These are phyloP conservation scores for Dicerorhinus sumatrensis DNA, from an alignment of 2,113 vertebrate species.

Conservation along the genomic window DNA sequence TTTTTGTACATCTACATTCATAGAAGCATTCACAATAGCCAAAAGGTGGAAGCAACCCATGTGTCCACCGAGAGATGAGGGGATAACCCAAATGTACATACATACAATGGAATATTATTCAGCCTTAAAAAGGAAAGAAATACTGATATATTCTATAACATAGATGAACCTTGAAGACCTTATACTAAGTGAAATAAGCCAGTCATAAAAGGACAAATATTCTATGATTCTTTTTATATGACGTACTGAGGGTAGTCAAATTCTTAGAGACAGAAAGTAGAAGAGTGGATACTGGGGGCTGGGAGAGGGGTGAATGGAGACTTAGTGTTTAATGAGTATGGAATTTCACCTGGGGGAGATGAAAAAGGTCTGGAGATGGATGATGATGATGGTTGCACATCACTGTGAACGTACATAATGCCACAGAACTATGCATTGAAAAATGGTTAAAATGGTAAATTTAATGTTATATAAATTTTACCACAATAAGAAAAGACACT, in stretches of 20 bases:
- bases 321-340: not conserved
- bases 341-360: not conserved
- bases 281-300: not conserved
- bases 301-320: not conserved
- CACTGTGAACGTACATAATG: not conserved
- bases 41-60: not conserved
- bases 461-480: conserved; percentile 26
- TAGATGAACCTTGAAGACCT: not conserved
- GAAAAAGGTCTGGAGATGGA: not conserved
- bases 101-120: not conserved
- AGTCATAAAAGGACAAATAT: not conserved
- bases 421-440: not conserved
- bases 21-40: not conserved
- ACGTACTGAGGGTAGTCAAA: not conserved
- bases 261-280: not conserved
- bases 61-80: not conserved
- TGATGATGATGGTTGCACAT: not conserved
- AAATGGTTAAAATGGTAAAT: conserved; percentile 25
- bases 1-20: not conserved
- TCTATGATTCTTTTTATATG: not conserved
- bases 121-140: not conserved
- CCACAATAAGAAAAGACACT: not conserved
- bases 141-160: not conserved
- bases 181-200: conserved; percentile 20
- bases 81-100: not conserved